Evolutionary conservation across 2,888 invertebrate species (phyloP).

Genomic region (Ecliptopera silaceata): DNA sequence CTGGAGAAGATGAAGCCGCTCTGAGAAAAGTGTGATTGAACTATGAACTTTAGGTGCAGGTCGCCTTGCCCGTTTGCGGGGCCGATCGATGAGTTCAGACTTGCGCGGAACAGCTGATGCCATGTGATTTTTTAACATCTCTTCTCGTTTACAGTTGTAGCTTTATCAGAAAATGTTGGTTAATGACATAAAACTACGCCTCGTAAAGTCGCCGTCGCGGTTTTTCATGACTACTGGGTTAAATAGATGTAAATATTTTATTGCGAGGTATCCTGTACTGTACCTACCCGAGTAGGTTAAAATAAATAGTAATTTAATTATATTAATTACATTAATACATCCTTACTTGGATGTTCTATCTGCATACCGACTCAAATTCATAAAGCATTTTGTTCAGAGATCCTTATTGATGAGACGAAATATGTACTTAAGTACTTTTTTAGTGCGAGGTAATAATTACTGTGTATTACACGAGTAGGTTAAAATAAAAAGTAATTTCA

Average conservation of each 20-base stretch:
- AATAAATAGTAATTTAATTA: no score
- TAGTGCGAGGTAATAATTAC: background rate
- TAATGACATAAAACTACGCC: background rate
- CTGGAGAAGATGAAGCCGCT: background rate
- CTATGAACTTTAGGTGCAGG: slow-evolving; percentile 26
- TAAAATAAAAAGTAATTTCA: no score
- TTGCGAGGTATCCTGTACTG: no score
- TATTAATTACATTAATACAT: no score
- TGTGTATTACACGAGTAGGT: no score
- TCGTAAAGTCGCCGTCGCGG: background rate
- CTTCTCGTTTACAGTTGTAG: background rate
- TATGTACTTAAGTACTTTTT: no score
- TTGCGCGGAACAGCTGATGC: slow-evolving; percentile 28
- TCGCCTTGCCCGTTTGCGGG: slow-evolving; percentile 18
- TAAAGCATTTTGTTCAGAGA: background rate
- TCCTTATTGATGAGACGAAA: background rate
- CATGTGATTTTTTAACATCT: slow-evolving; percentile 10
- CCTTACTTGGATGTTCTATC: no score
- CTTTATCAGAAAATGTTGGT: background rate
- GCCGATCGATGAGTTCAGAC: slow-evolving; percentile 29
- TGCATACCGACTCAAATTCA: no score
- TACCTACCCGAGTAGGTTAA: no score
- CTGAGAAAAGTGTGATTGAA: slow-evolving; percentile 19
- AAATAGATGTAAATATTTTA: background rate
- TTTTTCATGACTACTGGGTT: no score